Percentiles rank a stretch among this genome's conserved stretches.
These are phyloP conservation scores for Macrotus californicus DNA, from an alignment of 2,113 vertebrate species.

Conservation along the genomic window DNA sequence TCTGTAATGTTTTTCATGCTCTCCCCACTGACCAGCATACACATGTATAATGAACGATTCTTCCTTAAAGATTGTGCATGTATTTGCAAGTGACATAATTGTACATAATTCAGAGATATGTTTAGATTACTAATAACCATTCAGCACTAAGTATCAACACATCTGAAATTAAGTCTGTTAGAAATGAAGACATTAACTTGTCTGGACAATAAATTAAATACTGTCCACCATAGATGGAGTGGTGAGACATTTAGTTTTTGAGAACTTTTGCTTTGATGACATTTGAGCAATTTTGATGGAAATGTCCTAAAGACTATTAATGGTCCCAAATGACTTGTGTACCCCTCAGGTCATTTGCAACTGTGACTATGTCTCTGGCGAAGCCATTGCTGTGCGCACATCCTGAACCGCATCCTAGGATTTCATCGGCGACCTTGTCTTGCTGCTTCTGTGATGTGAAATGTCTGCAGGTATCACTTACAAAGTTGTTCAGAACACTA, in stretches of 20 bases:
- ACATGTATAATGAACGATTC: neutral
- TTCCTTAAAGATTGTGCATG: neutral
- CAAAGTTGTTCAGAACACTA: neutral
- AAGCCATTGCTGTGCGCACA: neutral
- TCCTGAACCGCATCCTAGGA: neutral
- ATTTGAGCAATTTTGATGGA: neutral
- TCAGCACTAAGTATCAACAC: neutral
- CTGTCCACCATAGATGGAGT: neutral
- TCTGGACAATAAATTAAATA: neutral
- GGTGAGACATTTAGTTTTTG: neutral
- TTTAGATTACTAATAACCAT: neutral
- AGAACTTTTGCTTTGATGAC: neutral
- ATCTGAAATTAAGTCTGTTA: neutral
- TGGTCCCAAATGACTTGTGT: neutral
- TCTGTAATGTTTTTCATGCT: neutral
- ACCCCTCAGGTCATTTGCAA: neutral
- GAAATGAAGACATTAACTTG: neutral
- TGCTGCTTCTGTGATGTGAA: neutral
- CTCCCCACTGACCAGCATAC: neutral
- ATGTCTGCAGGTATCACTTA: neutral
- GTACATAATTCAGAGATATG: neutral
- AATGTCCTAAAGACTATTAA: neutral
- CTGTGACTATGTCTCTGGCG: neutral
- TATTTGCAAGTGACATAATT: neutral
- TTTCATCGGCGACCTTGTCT: neutral